Evolutionary conservation across 2,797 vertebrate species (phyloP).

Genomic region (Chelidonichthys spinosus): DNA sequence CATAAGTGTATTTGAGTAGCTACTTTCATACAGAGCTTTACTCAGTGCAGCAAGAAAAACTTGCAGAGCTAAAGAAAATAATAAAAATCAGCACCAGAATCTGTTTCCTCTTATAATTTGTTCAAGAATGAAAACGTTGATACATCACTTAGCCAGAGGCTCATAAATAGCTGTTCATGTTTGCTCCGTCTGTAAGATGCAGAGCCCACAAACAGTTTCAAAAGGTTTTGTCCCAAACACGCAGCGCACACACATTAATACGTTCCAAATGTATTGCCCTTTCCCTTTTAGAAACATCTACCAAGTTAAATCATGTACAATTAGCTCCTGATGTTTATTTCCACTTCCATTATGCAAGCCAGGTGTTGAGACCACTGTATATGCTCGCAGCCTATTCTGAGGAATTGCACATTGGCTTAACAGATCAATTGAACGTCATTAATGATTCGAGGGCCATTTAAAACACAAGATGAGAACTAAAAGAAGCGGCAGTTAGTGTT

Average conservation of each 20-base stretch:
- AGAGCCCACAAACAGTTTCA: slow-evolving; percentile 35
- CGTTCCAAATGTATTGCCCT: slow-evolving; percentile 44
- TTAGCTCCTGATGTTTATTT: slow-evolving; percentile 34
- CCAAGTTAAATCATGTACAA: slow-evolving; percentile 45
- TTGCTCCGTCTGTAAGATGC: slow-evolving; percentile 27
- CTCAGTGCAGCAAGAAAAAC: neutral
- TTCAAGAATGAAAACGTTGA: slow-evolving; percentile 31
- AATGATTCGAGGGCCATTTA: slow-evolving; percentile 19
- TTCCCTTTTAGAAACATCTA: slow-evolving; percentile 28
- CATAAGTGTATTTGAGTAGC: neutral
- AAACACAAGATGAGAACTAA: slow-evolving; percentile 32
- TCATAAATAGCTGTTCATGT: slow-evolving; percentile 39
- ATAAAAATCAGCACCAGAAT: slow-evolving; percentile 9
- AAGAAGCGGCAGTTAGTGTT: slow-evolving; percentile 21
- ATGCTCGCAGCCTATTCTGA: slow-evolving; percentile 15
- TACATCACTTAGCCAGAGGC: slow-evolving; percentile 20
- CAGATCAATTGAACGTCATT: slow-evolving; percentile 38
- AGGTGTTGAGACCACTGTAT: slow-evolving; percentile 42
- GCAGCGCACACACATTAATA: slow-evolving; percentile 31
- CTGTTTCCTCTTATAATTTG: slow-evolving; percentile 21
- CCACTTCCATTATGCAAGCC: slow-evolving; percentile 21
- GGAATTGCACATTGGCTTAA: slow-evolving; percentile 13
- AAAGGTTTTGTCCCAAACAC: slow-evolving; percentile 19
- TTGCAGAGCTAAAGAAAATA: neutral
- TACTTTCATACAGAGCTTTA: neutral